Conservation (phyloP, 2,888 invertebrate genomes). For the Melipona beecheii region DNA sequence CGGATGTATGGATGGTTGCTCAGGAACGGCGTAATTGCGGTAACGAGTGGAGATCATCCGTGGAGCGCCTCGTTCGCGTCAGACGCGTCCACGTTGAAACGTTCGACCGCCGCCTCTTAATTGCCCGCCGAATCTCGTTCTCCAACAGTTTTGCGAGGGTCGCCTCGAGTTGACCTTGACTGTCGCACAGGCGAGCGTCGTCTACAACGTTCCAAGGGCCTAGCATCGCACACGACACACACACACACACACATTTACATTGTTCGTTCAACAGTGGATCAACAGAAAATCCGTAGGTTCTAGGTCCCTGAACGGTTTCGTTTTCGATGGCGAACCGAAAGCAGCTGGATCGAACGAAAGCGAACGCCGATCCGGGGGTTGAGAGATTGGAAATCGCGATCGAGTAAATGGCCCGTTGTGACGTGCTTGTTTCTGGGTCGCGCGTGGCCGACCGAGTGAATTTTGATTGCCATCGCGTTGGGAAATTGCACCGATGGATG, state of each 20-base stretch:
- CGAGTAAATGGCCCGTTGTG: background rate
- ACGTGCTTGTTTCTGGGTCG: background rate
- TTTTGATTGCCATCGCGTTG: slow-evolving; percentile 2
- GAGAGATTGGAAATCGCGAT: slow-evolving; percentile 13
- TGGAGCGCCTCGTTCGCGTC: slow-evolving; percentile 5
- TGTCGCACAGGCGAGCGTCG: too few species aligned
- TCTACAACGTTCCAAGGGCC: too few species aligned
- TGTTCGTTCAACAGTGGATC: too few species aligned
- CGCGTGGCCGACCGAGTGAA: background rate
- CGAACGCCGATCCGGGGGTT: too few species aligned
- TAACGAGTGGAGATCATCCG: slow-evolving; percentile 38
- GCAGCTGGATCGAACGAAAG: background rate
- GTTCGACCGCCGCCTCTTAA: slow-evolving; percentile 19
- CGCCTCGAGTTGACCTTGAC: too few species aligned
- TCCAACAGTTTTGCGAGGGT: background rate
- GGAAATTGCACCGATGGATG: background rate
- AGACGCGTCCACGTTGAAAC: slow-evolving; percentile 39
- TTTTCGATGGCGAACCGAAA: background rate
- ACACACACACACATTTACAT: too few species aligned
- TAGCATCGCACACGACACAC: too few species aligned
- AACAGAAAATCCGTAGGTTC: too few species aligned
- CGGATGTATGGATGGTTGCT: slow-evolving; percentile 78
- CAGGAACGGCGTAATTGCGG: slow-evolving; percentile 73
- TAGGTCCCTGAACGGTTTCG: too few species aligned
- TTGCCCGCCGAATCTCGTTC: slow-evolving; percentile 34